phyloP scores from a whole-genome alignment of 1,140 invertebrate genomes.

The Dinoponera quadriceps region DNA sequence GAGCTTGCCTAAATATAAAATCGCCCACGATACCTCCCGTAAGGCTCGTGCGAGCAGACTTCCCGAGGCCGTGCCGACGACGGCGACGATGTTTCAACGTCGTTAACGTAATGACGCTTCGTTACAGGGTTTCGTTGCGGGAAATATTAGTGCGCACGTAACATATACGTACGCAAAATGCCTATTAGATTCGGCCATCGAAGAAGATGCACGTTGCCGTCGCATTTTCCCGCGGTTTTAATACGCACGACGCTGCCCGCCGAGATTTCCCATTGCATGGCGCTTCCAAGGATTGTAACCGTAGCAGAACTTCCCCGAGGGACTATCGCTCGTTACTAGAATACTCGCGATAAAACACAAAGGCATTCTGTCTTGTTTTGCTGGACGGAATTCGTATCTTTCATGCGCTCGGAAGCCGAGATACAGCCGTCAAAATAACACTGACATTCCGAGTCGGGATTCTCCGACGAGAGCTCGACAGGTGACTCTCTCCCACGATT shows the following conservation, averaged over 20 bases:
- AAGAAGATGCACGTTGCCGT: constrained; percentile 29
- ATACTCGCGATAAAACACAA: constrained; percentile 53
- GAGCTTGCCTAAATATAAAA: constrained; percentile 82
- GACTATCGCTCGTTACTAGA: constrained; percentile 57
- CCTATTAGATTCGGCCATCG: too few relatives aligned
- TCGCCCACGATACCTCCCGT: constrained; percentile 68
- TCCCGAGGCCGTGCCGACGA: constrained; percentile 66
- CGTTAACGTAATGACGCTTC: background rate
- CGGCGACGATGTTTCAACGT: background rate
- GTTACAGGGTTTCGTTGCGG: background rate
- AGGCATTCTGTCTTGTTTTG: background rate
- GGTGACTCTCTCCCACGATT: too few relatives aligned
- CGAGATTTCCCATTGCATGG: constrained; percentile 63
- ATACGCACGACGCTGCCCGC: constrained; percentile 58
- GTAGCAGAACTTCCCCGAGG: background rate
- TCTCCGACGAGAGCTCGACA: too few relatives aligned
- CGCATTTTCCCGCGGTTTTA: constrained; percentile 50
- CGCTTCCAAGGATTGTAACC: constrained; percentile 3
- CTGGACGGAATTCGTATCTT: too few relatives aligned
- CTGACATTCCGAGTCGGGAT: too few relatives aligned
- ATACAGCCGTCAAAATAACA: too few relatives aligned
- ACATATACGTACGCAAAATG: too few relatives aligned
- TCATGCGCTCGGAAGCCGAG: too few relatives aligned
- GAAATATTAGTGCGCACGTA: background rate
- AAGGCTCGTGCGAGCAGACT: constrained; percentile 71